Evolutionary conservation across 2,888 invertebrate genomes (phyloP), one percentile per base, ranked within the genome.

Genomic region (Ophraella communa): DNA sequence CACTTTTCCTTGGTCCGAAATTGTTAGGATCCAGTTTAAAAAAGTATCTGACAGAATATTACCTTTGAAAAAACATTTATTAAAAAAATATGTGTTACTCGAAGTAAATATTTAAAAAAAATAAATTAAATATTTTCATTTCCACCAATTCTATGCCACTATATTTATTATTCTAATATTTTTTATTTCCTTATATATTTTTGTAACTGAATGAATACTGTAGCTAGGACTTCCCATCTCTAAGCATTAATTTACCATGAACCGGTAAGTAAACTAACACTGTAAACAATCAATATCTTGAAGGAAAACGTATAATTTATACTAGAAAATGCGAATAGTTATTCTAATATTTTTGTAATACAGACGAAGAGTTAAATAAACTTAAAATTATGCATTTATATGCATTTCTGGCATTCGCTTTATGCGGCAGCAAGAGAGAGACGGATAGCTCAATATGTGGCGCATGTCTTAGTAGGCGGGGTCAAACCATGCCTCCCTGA

Each of bases 401-500:
- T 44, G 24, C 21, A 24, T 24, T 27, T 27, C 8, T 14, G 20
- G 4, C 24, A 18, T 5, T n/a, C n/a, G n/a, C n/a, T 27, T 23
- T 21, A 47, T 18, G 30, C 47, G 14, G 54, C 18, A 45, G 21
- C 70, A 59, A 72, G 69, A 72, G 75, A 75, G 65, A 54, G 63
- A 47, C 39, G 21, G 57, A 61, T 44, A 58, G 39, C 17, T 1
- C 27, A 52, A 44, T 52, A 68, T 53, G 64, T 71, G 68, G 74
- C 77, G 76, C 77, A 76, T 76, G 75, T 73, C 67, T 66, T 70
- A 44, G 71, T 68, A 64, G 76, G 77, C 76, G 77, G 69, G 70
- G 76, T 66, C 64, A 64, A 54, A 62, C 68, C 72, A 70, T 72
- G 71, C 74, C 73, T 66, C 67, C 69, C 80, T 83, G 82, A 83